These are phyloP conservation scores for Cephus nigrinus DNA, from an alignment of 2,888 invertebrate genomes.

Conservation along the genomic window DNA sequence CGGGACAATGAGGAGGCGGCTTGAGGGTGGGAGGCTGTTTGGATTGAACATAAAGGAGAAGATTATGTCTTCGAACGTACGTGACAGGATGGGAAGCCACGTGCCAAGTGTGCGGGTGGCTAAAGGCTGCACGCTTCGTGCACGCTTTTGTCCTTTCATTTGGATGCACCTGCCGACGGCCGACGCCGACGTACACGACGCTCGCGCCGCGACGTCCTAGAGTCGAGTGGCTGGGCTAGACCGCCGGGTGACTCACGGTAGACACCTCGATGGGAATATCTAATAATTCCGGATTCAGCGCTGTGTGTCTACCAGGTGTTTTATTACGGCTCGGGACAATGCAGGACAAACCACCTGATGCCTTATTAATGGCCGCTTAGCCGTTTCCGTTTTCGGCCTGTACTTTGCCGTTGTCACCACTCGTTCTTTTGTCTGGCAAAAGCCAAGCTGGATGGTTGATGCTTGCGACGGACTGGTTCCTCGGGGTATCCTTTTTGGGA, in stretches of 20 bases:
- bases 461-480: background rate
- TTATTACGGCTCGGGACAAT: constrained; percentile 1
- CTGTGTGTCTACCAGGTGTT: background rate
- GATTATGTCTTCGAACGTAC: constrained; percentile 42
- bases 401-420: background rate
- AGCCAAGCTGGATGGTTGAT: background rate
- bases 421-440: background rate
- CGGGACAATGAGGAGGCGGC: constrained; percentile 13
- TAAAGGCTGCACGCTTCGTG: constrained; percentile 19
- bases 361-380: constrained; percentile 10
- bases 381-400: background rate
- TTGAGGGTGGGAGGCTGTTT: constrained; percentile 14
- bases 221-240: constrained; percentile 5
- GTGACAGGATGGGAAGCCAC: constrained; percentile 52
- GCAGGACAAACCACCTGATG: constrained; percentile 2
- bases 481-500: background rate
- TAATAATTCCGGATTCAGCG: constrained; percentile 4
- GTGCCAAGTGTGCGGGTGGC: constrained; percentile 41
- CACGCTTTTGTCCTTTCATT: constrained; percentile 24
- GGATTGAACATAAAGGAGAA: constrained; percentile 21
- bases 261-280: constrained; percentile 24
- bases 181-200: background rate
- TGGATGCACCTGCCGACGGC: constrained; percentile 22
- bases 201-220: constrained; percentile 14
- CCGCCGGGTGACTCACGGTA: constrained; percentile 32